A percentile compares a stretch with the other conserved stretches of the same genome.
Evolutionary conservation across 2,888 invertebrate species (phyloP).

Genomic region (Dasysyrphus albostriatus): DNA sequence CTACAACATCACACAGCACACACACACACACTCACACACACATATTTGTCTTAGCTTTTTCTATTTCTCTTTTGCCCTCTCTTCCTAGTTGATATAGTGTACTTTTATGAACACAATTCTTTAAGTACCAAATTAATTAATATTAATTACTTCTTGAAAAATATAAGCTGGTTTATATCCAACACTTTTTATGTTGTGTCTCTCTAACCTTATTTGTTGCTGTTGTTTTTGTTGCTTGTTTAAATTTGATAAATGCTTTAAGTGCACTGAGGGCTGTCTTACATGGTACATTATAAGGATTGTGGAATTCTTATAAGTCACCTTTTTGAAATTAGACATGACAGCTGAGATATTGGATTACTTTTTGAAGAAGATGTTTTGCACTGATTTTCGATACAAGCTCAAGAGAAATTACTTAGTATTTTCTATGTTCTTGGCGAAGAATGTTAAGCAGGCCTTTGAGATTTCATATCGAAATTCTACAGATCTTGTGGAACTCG

Average conservation of each 20-base stretch:
- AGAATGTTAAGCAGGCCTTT: no score
- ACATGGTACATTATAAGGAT: no score
- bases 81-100: neutral
- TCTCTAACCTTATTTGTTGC: neutral
- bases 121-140: conserved; percentile 37
- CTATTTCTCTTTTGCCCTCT: neutral
- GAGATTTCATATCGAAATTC: no score
- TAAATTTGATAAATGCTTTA: neutral
- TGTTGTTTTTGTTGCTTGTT: neutral
- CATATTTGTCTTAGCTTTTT: neutral
- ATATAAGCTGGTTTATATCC: conserved; percentile 11
- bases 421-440: no score
- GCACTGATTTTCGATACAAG: no score
- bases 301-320: no score
- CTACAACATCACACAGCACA: neutral
- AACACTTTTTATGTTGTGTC: neutral
- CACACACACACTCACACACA: no score
- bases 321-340: no score
- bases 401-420: no score
- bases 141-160: conserved; percentile 30
- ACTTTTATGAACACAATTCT: conserved; percentile 35
- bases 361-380: no score
- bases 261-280: neutral
- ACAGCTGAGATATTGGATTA: no score
- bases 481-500: no score